Evolutionary conservation across 2,113 vertebrate species (phyloP), one percentile per base, ranked within the genome.

Genomic region (Tragelaphus strepsiceros): DNA sequence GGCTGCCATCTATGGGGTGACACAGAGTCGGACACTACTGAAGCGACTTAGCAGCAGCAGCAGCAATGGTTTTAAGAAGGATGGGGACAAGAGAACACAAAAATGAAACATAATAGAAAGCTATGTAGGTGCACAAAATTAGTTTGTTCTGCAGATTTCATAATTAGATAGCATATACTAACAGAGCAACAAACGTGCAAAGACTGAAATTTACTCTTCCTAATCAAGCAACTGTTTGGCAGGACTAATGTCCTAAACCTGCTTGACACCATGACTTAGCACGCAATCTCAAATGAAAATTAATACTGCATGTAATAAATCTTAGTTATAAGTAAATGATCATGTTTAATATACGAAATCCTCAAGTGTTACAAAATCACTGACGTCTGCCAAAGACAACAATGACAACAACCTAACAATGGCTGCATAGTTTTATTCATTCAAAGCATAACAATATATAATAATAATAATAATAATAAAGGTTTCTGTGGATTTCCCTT

Each of bases 141-240:
- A 97, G 61, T 97, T 95, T 98, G 83, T 58, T 97, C 84, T 83
- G 35, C 10, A 61, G 81, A 96, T 93, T 97, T 96, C 81, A 90
- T 92, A 97, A 97, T 1, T 98, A 87, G 88, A 97, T 96, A 92
- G 85, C 78, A 84, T 87, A 84, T 74, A 94, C 67, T 96, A 92
- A 95, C n/a, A 96, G 82, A 98, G 74, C 15, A 98, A 1, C 32
- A 83, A 97, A 94, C 62, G 61, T 90, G 22, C 64, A 77, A 97
- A 96, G 91, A 96, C 10, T 96, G 90, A 97, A 98, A 98, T 74
- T 28, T 61, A 98, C 98, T 96, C 64, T 35, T 67, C 88, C 97
- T 95, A 98, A 98, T 97, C 96, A 98, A 98, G 92, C 90, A 92
- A 94, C 87, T 51, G 91, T 92, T 64, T 98, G 96, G 98, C 95